Conservation (phyloP, 2,113 vertebrate species). For the Neodontobutis hainanensis region DNA sequence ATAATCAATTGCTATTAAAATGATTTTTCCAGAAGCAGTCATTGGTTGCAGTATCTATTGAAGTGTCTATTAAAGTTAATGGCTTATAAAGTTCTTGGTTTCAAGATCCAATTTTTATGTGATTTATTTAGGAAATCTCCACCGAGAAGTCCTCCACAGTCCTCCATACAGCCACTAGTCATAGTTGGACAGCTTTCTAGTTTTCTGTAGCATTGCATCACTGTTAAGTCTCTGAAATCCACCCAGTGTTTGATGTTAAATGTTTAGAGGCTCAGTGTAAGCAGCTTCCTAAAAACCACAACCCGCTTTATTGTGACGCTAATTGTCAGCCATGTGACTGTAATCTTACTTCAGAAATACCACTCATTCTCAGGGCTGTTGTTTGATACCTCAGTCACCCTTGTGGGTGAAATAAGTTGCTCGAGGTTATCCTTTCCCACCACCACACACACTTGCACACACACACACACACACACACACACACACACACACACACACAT, state of each 20-base stretch:
- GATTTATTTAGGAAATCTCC: neutral
- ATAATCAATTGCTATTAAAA: no score
- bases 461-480: no score
- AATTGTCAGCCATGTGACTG: constrained; percentile 31
- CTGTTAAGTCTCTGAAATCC: constrained; percentile 27
- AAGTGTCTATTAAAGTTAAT: no score
- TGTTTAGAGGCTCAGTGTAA: constrained; percentile 32
- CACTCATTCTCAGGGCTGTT: neutral
- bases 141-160: neutral
- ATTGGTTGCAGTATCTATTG: no score
- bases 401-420: neutral
- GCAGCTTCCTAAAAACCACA: constrained; percentile 39
- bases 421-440: no score
- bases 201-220: constrained; percentile 25
- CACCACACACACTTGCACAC: no score
- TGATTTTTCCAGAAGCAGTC: neutral
- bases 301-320: constrained; percentile 4
- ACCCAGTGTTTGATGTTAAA: constrained; percentile 47
- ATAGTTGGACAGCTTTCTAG: neutral
- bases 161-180: neutral
- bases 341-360: constrained; percentile 16
- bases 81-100: neutral
- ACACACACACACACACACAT: no score
- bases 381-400: neutral
- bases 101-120: neutral